A percentile compares a stretch with the other conserved stretches of the same genome.
These are phyloP conservation scores for Corydoras sp. DNA, from an alignment of 2,113 vertebrate species.

Conservation along the genomic window DNA sequence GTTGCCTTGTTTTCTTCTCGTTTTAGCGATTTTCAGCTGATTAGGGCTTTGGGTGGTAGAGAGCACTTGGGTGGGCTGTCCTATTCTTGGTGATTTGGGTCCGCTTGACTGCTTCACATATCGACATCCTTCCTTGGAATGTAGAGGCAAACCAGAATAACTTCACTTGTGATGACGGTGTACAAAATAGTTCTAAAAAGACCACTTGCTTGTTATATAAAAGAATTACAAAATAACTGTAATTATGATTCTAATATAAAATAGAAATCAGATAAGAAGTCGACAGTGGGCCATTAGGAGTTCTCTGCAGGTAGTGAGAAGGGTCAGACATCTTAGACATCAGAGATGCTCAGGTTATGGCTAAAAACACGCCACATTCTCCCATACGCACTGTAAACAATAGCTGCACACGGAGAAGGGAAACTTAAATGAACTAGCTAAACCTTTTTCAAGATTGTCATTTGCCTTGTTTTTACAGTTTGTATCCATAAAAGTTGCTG, in stretches of 20 bases:
- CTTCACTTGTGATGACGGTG: constrained; percentile 49
- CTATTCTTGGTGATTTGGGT: constrained; percentile 34
- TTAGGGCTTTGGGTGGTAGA: not conserved
- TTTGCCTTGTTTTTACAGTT: constrained; percentile 58
- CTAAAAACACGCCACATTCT: constrained; percentile 51
- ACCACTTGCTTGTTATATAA: constrained; percentile 59
- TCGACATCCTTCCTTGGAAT: constrained; percentile 61
- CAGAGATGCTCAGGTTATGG: constrained; percentile 55
- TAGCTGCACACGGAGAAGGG: constrained; percentile 47
- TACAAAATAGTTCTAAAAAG: constrained; percentile 61
- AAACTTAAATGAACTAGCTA: constrained; percentile 58
- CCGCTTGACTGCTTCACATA: constrained; percentile 37
- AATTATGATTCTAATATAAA: constrained; percentile 50
- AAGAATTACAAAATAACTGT: constrained; percentile 55
- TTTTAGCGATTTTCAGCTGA: constrained; percentile 4
- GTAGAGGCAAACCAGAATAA: constrained; percentile 53
- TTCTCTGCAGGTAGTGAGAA: constrained; percentile 40
- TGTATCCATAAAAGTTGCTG: constrained; percentile 40
- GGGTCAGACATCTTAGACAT: constrained; percentile 39
- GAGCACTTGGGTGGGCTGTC: constrained; percentile 27
- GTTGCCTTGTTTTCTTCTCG: not conserved
- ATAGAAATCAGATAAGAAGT: constrained; percentile 57
- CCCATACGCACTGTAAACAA: constrained; percentile 44
- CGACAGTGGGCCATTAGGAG: constrained; percentile 38
- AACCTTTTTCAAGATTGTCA: constrained; percentile 69